These are phyloP conservation scores for Geodia barretti DNA, from an alignment of 37 sponge, comb jelly and placozoan genomes.

Conservation along the genomic window DNA sequence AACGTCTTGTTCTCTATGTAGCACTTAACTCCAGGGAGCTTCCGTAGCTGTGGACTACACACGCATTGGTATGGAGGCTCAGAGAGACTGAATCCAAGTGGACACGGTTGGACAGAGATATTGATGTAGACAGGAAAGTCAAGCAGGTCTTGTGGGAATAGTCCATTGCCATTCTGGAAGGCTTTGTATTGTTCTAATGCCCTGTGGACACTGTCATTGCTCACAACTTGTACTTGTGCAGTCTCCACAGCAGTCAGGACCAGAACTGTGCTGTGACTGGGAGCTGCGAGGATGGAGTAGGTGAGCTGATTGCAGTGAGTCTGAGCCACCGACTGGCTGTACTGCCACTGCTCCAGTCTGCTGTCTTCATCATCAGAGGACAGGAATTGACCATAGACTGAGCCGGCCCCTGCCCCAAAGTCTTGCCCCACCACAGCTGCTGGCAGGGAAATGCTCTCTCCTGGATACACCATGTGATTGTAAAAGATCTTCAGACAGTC, in stretches of 20 bases:
- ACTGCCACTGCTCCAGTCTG: background rate
- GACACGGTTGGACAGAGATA: background rate
- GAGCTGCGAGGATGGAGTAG: background rate
- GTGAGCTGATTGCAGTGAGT: background rate
- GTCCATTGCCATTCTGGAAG: background rate
- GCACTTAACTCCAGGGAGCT: background rate
- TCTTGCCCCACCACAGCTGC: background rate
- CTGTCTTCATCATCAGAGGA: background rate
- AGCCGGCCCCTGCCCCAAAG: background rate
- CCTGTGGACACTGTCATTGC: background rate
- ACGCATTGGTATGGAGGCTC: background rate
- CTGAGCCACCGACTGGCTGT: background rate
- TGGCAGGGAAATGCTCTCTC: background rate
- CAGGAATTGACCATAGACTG: background rate
- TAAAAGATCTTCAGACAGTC: background rate
- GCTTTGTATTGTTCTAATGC: background rate
- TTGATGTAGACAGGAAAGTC: background rate
- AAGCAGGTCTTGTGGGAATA: background rate
- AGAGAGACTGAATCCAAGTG: constrained; percentile 7
- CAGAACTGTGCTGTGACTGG: background rate
- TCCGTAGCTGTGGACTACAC: background rate
- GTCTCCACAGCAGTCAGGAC: background rate
- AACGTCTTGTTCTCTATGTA: background rate
- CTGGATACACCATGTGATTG: background rate
- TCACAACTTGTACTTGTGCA: background rate